Base-by-base conservation (phyloP, 2,113 vertebrate genomes). In the Periophthalmodon schlosseri region DNA sequence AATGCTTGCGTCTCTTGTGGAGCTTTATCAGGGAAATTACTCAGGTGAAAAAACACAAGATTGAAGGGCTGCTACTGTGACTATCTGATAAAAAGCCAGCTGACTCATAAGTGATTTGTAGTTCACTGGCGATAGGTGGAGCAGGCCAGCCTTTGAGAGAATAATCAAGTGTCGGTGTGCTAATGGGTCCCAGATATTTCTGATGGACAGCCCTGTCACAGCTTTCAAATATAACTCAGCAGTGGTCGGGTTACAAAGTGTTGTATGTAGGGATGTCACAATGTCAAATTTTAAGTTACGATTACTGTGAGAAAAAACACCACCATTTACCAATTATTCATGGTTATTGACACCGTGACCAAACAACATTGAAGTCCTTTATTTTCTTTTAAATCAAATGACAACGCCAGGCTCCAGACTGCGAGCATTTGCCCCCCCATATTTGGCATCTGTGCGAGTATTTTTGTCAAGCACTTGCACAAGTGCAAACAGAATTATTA, bases 91-190 rank as follows among this genome's bases (percentile, higher is more conserved):
- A 88, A 68, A 72, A 78, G 71, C 23, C 46, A 68, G 74, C 12
- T 87, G 89, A 89, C 79, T 90, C 84, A 81, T 66, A 73, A 79
- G 70, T 90, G 81, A 87, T 86, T 76, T 66, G 77, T 77, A 72
- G 78, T 83, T 82, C 84, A 68, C 65, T 76, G 78, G 68, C 1
- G 39, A 80, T 49, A 33, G 65, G 54, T 72, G 46, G 68, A 70
- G 54, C 71, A 36, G 69, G 61, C 58, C 50, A 69, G 50, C 50
- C 16, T 78, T 57, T 72, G 69, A 80, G 61, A 70, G 70, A 15
- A 12, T 78, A 52, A 73, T 60, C 57, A 60, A 60, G 68, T 58
- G 44, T 68, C 56, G 68, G 60, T 76, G 82, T 71, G 56, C 54
- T 54, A 64, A 64, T 73, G 68, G 72, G 34, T 28, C 12, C 57